A percentile compares a stretch with the other conserved stretches of the same genome.
These are phyloP conservation scores for Siphlonurus alternatus DNA, from an alignment of 2,888 invertebrate genomes.

Conservation along the genomic window DNA sequence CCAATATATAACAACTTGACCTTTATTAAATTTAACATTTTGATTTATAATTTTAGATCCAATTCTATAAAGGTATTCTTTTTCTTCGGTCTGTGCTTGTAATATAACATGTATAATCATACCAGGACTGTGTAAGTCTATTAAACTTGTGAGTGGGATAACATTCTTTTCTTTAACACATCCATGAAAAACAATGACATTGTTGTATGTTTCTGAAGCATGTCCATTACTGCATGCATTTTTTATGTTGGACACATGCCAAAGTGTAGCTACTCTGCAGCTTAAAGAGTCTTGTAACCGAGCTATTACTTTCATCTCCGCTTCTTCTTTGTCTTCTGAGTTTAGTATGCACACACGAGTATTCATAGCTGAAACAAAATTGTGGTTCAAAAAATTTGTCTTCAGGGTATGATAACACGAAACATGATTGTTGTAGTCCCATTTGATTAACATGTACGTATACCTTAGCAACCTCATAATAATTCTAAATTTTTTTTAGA, in stretches of 20 bases:
- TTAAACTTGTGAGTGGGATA: not conserved
- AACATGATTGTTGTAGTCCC: no score
- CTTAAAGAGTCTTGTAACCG: not conserved
- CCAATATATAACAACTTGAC: not conserved
- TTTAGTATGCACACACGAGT: not conserved
- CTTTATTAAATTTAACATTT: not conserved
- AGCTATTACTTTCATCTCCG: no score
- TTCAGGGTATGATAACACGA: no score
- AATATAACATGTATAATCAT: not conserved
- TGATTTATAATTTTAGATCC: not conserved
- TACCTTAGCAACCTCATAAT: no score
- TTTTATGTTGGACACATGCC: not conserved
- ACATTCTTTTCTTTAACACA: not conserved
- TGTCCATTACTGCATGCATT: not conserved
- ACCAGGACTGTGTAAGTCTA: not conserved
- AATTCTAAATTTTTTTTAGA: no score
- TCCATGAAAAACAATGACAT: not conserved
- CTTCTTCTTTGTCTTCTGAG: no score
- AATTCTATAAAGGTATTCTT: not conserved
- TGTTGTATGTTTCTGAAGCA: not conserved
- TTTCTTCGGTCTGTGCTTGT: not conserved
- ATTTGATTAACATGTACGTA: no score
- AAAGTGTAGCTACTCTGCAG: not conserved
- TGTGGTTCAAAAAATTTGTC: no score
- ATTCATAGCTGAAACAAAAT: not conserved